Evolutionary conservation across 2,888 invertebrate genomes (phyloP).

Genomic region (Erebia ligea): DNA sequence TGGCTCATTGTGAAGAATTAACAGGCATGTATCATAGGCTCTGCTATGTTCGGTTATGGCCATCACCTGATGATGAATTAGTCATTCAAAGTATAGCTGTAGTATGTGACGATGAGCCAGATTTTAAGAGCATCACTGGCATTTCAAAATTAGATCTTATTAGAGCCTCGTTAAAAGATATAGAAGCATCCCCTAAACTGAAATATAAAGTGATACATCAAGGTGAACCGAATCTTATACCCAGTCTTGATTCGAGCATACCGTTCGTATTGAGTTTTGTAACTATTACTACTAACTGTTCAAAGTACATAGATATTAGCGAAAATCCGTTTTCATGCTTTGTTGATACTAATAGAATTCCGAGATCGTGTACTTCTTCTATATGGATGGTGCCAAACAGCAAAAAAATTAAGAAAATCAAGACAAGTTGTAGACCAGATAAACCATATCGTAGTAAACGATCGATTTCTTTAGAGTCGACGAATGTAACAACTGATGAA

Average conservation of each 20-base stretch:
- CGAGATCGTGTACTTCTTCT: conserved; percentile 55
- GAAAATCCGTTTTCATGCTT: conserved; percentile 51
- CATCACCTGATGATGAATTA: conserved; percentile 63
- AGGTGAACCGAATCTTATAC: conserved; percentile 62
- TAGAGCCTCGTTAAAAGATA: conserved; percentile 51
- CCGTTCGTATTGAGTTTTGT: conserved; percentile 61
- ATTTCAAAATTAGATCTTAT: conserved; percentile 54
- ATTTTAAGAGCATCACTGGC: conserved; percentile 60
- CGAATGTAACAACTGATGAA: conserved; percentile 55
- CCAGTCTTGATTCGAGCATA: conserved; percentile 55
- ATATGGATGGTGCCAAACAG: conserved; percentile 58
- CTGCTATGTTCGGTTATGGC: conserved; percentile 64
- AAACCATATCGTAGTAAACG: conserved; percentile 49
- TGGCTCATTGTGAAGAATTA: conserved; percentile 63
- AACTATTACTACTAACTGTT: conserved; percentile 60
- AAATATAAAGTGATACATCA: conserved; percentile 58
- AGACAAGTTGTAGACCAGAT: conserved; percentile 48
- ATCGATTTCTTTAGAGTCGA: conserved; percentile 46
- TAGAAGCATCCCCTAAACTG: conserved; percentile 53
- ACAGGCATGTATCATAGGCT: conserved; percentile 58
- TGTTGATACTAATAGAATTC: conserved; percentile 48
- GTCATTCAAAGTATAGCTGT: conserved; percentile 54
- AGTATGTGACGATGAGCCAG: conserved; percentile 62
- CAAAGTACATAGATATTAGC: conserved; percentile 49
- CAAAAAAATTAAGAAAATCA: conserved; percentile 51